phyloP scores from a whole-genome alignment of 2,113 vertebrate genomes.

The Dicerorhinus sumatrensis region DNA sequence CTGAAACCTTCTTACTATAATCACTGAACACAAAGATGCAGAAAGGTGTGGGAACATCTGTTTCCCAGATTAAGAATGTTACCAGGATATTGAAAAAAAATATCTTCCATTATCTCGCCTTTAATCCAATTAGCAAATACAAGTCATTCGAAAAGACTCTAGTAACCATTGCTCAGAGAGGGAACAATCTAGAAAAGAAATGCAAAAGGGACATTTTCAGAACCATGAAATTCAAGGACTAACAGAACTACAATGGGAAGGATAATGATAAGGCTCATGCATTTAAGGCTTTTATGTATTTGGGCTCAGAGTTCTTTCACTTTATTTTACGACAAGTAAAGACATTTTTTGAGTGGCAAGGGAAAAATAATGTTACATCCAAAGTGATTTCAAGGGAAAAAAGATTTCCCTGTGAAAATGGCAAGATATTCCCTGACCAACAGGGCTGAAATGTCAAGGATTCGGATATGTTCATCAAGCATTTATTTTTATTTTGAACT shows the following conservation, averaged over 20 bases:
- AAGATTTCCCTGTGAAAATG: conserved; percentile 49
- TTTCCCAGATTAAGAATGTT: conserved; percentile 51
- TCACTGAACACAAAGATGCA: conserved; percentile 33
- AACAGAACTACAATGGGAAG: not conserved
- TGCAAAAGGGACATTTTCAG: conserved; percentile 3
- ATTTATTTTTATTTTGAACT: conserved; percentile 69
- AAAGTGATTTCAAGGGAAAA: conserved; percentile 54
- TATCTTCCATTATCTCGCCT: not conserved
- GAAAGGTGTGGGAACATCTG: conserved; percentile 30
- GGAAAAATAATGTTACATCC: conserved; percentile 44
- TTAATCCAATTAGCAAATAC: conserved; percentile 56
- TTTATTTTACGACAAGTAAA: conserved; percentile 53
- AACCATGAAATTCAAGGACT: not conserved
- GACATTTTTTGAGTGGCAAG: conserved; percentile 29
- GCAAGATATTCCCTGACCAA: conserved; percentile 4
- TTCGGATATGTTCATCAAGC: not conserved
- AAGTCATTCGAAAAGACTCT: conserved; percentile 18
- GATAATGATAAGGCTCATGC: not conserved
- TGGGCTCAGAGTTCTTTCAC: not conserved
- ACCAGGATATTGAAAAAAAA: conserved; percentile 17
- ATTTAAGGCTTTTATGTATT: conserved; percentile 23
- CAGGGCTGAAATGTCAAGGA: conserved; percentile 37
- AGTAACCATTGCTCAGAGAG: conserved; percentile 12
- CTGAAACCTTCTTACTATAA: conserved; percentile 22
- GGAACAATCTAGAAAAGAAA: conserved; percentile 42